Evolutionary conservation across 2,113 vertebrate genomes (phyloP).

Genomic region (Micronycteris hirsuta): DNA sequence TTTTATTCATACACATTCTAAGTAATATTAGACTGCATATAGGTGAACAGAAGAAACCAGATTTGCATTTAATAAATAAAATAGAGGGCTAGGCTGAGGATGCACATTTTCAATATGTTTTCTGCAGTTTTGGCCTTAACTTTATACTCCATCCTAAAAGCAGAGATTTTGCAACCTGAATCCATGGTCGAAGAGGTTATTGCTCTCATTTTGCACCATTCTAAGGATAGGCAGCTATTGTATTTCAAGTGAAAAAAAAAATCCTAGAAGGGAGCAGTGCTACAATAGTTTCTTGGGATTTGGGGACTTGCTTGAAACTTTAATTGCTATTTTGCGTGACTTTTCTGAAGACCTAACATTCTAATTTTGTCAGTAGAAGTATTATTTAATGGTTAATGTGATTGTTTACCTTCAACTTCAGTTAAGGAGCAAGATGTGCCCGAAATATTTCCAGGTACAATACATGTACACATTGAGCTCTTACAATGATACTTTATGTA

Average conservation of each 20-base stretch:
- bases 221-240: not conserved
- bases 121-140: not conserved
- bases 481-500: not conserved
- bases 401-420: not conserved
- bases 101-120: not conserved
- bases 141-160: not conserved
- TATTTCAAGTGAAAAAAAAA: constrained; percentile 21
- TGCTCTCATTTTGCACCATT: not conserved
- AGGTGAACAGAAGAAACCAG: not conserved
- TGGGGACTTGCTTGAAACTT: constrained; percentile 17
- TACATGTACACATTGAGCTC: not conserved
- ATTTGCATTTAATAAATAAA: constrained; percentile 18
- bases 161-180: not conserved
- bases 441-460: not conserved
- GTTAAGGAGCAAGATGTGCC: not conserved
- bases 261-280: not conserved
- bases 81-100: not conserved
- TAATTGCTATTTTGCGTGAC: constrained; percentile 30
- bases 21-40: not conserved
- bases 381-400: not conserved
- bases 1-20: not conserved
- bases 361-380: not conserved
- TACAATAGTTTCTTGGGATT: constrained; percentile 13
- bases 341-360: constrained; percentile 19
- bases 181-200: not conserved